phyloP scores from a whole-genome alignment of 2,888 invertebrate species.

The Cybosia mesomella region DNA sequence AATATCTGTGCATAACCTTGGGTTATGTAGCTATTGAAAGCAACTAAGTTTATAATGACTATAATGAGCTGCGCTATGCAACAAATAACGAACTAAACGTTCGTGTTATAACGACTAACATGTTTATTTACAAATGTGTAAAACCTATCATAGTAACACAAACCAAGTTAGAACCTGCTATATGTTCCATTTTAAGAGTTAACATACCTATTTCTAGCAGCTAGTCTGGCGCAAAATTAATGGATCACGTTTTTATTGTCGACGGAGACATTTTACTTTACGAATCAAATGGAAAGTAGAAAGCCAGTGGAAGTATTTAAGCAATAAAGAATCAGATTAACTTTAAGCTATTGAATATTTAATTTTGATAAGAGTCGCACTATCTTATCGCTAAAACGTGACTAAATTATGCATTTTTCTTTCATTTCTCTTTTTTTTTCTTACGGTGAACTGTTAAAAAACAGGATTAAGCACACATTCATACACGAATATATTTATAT shows the following conservation, averaged over 20 bases:
- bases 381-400: slow-evolving; percentile 3
- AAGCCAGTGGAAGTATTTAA: slow-evolving; percentile 23
- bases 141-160: slow-evolving; percentile 28
- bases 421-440: neutral
- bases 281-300: slow-evolving; percentile 38
- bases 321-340: slow-evolving; percentile 32
- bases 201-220: slow-evolving; percentile 39
- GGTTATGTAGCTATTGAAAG: no score
- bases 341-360: slow-evolving; percentile 28
- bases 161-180: slow-evolving; percentile 29
- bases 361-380: neutral
- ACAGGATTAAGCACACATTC: neutral
- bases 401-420: slow-evolving; percentile 21
- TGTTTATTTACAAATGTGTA: neutral
- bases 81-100: no score
- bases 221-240: slow-evolving; percentile 41
- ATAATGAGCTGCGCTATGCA: no score
- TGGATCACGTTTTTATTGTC: slow-evolving; percentile 45
- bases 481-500: neutral
- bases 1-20: no score
- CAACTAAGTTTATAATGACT: no score
- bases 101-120: no score
- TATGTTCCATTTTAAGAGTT: slow-evolving; percentile 43
- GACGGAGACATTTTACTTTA: slow-evolving; percentile 30
- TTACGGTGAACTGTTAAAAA: neutral